Percentiles rank a stretch among this genome's conserved stretches.
Evolutionary conservation across 1,140 invertebrate genomes (phyloP).

Genomic region (Drosophila leontia): DNA sequence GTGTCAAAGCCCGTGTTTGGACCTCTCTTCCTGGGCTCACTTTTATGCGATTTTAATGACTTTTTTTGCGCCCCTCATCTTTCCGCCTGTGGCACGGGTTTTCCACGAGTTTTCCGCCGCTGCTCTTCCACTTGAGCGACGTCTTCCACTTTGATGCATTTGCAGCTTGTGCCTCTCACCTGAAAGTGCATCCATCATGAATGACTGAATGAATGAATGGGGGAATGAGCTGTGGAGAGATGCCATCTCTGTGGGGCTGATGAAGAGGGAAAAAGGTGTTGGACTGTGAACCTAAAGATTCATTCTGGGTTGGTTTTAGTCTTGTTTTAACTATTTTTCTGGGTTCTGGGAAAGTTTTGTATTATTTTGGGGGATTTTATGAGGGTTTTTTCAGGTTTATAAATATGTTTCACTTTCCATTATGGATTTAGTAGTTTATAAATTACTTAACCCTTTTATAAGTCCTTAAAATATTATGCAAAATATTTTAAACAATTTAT

Average conservation of each 20-base stretch:
- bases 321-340: slow-evolving; percentile 1
- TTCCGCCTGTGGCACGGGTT: slow-evolving; percentile 35
- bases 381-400: background rate
- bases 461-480: background rate
- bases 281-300: slow-evolving; percentile 76
- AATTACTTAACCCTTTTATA: background rate
- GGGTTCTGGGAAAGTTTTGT: background rate
- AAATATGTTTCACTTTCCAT: no score
- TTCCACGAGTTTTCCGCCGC: slow-evolving; percentile 39
- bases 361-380: background rate
- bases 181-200: slow-evolving; percentile 71
- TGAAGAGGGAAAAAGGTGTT: slow-evolving; percentile 56
- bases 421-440: no score
- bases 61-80: slow-evolving; percentile 17
- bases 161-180: slow-evolving; percentile 67
- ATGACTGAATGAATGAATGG: slow-evolving; percentile 58
- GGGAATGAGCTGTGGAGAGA: slow-evolving; percentile 14
- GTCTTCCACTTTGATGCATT: slow-evolving; percentile 76
- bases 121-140: slow-evolving; percentile 62
- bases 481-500: no score
- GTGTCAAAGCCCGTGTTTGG: slow-evolving; percentile 34
- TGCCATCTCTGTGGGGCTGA: slow-evolving; percentile 1
- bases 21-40: slow-evolving; percentile 44
- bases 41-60: slow-evolving; percentile 59
- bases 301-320: slow-evolving; percentile 6